Conservation (phyloP, 2,113 vertebrate genomes). For the Chionis minor region DNA sequence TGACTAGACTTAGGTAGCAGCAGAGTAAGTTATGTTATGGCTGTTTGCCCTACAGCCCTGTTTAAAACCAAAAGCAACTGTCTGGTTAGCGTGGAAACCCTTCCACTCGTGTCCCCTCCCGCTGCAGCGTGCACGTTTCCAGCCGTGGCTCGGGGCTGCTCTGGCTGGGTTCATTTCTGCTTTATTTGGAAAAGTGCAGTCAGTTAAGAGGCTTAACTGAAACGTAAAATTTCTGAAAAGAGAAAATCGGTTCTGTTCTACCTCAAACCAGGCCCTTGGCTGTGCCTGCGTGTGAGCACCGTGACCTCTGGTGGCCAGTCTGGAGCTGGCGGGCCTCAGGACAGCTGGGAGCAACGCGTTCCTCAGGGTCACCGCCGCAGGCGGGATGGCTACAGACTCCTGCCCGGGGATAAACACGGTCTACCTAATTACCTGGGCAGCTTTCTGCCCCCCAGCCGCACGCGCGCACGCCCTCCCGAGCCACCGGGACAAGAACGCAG, state of each 20-base stretch:
- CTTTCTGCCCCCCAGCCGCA: neutral
- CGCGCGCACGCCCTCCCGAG: fast-evolving
- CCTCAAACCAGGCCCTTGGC: neutral
- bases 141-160: neutral
- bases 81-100: neutral
- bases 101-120: fast-evolving
- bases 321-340: fast-evolving
- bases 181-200: neutral
- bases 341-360: fast-evolving
- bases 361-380: fast-evolving
- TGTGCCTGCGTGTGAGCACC: neutral
- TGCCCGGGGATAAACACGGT: neutral
- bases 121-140: fast-evolving
- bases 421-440: neutral
- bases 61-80: neutral
- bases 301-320: neutral
- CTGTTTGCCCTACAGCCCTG: neutral
- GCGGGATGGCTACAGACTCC: fast-evolving
- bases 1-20: neutral
- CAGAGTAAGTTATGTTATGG: neutral
- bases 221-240: neutral
- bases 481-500: neutral
- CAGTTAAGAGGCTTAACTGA: neutral
- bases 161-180: neutral
- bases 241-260: neutral